These are phyloP conservation scores for Hexactinellida sp. DNA, from an alignment of 37 sponge, comb jelly and placozoan species.

Conservation along the genomic window DNA sequence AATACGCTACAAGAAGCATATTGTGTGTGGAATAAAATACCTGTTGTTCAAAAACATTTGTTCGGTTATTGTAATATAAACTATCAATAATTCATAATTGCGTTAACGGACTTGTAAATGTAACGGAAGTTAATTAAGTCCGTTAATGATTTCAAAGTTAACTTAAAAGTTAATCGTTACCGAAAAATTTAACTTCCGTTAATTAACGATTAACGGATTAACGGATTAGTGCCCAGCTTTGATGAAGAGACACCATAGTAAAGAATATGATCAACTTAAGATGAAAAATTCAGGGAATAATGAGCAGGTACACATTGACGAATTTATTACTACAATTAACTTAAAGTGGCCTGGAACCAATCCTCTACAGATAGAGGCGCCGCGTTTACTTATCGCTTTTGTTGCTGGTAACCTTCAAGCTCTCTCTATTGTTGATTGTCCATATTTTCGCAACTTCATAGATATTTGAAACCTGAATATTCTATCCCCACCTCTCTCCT, in stretches of 20 bases:
- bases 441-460: conserved; percentile 11
- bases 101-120: too few species aligned
- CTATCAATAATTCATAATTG: too few species aligned
- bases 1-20: too few species aligned
- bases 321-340: not conserved
- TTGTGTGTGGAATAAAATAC: too few species aligned
- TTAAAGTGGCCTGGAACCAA: conserved; percentile 12
- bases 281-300: not conserved
- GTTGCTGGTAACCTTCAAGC: conserved; percentile 20
- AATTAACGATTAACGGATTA: too few species aligned
- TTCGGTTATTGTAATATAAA: too few species aligned
- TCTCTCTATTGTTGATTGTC: conserved; percentile 21
- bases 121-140: too few species aligned
- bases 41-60: too few species aligned
- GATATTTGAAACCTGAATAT: conserved; percentile 15
- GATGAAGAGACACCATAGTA: not conserved
- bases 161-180: too few species aligned
- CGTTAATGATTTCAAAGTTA: too few species aligned
- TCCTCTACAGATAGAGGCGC: not conserved
- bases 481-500: conserved; percentile 16
- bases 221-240: too few species aligned
- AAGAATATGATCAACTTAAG: conserved; percentile 14
- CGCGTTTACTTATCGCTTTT: conserved; percentile 17
- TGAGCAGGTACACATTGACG: not conserved
- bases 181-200: too few species aligned